Conservation (phyloP, 2,797 vertebrate genomes). For the Passerculus sandwichensis region DNA sequence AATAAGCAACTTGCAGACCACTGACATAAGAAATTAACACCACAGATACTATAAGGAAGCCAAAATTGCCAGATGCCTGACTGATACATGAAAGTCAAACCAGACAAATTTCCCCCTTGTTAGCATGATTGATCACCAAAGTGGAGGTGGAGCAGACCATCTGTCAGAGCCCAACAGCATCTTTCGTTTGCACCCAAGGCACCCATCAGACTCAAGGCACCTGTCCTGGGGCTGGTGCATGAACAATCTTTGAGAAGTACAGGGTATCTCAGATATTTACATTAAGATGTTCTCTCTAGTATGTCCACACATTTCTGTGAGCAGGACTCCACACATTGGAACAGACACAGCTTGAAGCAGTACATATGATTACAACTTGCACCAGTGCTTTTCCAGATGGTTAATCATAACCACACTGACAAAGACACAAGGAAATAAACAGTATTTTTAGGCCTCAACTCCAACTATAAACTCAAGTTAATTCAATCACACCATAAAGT, state of each 20-base stretch:
- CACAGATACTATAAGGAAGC: not conserved
- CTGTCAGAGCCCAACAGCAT: not conserved
- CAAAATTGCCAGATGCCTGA: not conserved
- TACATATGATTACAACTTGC: not conserved
- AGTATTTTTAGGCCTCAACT: not conserved
- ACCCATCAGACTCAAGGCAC: rapidly evolving
- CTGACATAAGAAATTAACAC: not conserved
- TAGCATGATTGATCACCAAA: not conserved
- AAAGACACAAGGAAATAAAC: not conserved
- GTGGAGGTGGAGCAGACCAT: not conserved
- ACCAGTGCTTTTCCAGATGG: not conserved
- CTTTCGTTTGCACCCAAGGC: not conserved
- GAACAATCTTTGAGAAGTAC: not conserved
- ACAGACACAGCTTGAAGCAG: not conserved
- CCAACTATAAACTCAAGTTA: not conserved
- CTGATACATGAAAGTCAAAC: not conserved
- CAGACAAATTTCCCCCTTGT: not conserved
- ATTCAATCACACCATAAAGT: not conserved
- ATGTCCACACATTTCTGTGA: not conserved
- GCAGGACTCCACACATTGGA: not conserved
- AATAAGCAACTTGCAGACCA: not conserved
- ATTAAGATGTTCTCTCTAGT: not conserved
- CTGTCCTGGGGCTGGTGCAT: not conserved
- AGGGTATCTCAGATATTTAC: not conserved
- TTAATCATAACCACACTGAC: not conserved